phyloP scores from a whole-genome alignment of 2,113 vertebrate species.

The Mus spicilegus region DNA sequence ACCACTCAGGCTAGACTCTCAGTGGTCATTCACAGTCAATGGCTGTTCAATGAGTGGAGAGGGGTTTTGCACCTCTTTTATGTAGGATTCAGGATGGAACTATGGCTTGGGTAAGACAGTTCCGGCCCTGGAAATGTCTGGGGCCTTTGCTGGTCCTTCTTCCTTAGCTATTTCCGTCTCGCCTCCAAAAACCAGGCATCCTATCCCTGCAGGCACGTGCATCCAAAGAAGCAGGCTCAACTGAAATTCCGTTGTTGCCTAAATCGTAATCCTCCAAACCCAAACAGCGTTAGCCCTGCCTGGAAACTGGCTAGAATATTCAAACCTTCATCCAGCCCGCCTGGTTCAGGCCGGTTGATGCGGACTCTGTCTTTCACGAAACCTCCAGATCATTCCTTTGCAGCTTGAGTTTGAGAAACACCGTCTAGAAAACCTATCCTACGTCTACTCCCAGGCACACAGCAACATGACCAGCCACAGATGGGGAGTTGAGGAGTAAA shows the following conservation, averaged over 20 bases:
- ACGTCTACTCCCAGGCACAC: neutral
- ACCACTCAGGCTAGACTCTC: neutral
- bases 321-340: no score
- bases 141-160: neutral
- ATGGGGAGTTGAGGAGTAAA: neutral
- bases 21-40: neutral
- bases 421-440: neutral
- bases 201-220: neutral
- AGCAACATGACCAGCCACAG: accelerated
- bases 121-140: neutral
- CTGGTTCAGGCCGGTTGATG: neutral
- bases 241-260: neutral
- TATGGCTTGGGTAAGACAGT: neutral
- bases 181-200: neutral
- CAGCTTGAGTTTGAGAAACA: neutral
- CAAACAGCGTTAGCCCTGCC: accelerated
- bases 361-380: neutral
- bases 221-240: neutral
- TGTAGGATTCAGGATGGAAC: neutral
- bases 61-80: neutral
- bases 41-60: no score
- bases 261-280: neutral
- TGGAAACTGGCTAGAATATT: neutral
- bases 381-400: neutral
- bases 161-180: neutral